Base-by-base conservation (phyloP, 2,888 invertebrate species). In the Phania funesta region DNA sequence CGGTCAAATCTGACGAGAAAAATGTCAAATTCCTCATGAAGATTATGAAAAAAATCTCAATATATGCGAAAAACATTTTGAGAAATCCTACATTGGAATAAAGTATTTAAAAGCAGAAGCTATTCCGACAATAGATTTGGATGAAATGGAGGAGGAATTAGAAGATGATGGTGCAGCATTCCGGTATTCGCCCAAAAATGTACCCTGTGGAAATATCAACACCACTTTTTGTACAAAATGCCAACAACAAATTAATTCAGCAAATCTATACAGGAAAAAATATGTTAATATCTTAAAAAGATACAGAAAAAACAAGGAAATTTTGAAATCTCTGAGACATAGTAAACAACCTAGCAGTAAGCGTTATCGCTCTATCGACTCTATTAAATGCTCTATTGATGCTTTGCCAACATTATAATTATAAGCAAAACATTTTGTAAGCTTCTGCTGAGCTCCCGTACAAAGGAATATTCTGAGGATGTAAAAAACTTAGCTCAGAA, bases 11-110 rank as follows among this genome's bases (percentile, higher is more conserved):
- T 58, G 58, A 38, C n/a, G 58, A 18, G 38, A 58, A 6, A 58
- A 58, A 41, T 22, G 38, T 58, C 22, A 20, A 58, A 58, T 38
- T 24, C 38, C 58, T 38, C n/a, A 24, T 7, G n/a, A 58, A 13
- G 24, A 58, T 38, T 58, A 38, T 7, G 7, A 38, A n/a, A 58
- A 58, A 38, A 58, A 38, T 24, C 16, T 58, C 8, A 38, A n/a
- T 9, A 38, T 58, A 58, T 58, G 58, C n/a, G 35, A 20, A 58
- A 24, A 38, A n/a, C 58, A 58, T 58, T 58, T 58, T 20, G 18
- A 2, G 1, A 41, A 24, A 13, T 24, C 48, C 1, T 22, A 22
- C 3, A 11, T 48, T 48, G 48, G 48, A 13, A 48, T 13, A 13
- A 48, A 22, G 5, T 22, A 22, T 22, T 48, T 48, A 22, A 48